Base-by-base conservation (phyloP, 2,888 invertebrate species). In the Campopleginae sp. region DNA sequence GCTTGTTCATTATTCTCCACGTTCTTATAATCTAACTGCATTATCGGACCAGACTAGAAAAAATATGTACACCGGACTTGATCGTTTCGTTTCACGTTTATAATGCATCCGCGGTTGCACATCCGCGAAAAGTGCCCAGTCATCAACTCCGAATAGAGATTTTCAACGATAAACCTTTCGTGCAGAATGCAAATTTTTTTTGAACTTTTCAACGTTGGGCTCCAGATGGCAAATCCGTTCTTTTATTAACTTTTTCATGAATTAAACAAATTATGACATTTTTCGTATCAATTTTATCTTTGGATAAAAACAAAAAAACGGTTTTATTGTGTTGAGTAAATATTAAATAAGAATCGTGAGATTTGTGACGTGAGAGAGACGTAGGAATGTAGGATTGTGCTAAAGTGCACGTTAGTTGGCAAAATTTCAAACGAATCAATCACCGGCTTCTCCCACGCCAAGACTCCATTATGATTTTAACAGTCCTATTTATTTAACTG, bases 401-500 rank as follows among this genome's bases (percentile, higher is more conserved):
- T 74, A 85, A 85, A 85, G 81, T 82, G 85, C 81, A 78, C 65
- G 51, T 75, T 80, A 77, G 85, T 85, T 85, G 85, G 85, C 85
- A 85, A 66, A 82, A 82, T 82, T 85, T 85, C 85, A 85, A 85
- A 77, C 42, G 82, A 85, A 85, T 85, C 85, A 82, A 85, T 85
- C 85, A 85, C 82, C 80, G 77, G 72, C 68, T 80, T 82, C 80
- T 79, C 82, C 27, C 66, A 80, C 82, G 82, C 85, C 85, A 85
- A 85, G 80, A 85, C 82, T 85, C 85, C 85, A 85, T 85, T 85
- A 85, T 85, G 85, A 85, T 85, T 85, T 85, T 85, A 85, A 85
- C 85, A 82, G 85, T 85, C 72, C 85, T 85, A 85, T 85, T 85
- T 85, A 85, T 85, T 85, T 77, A 82, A 85, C 82, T 82, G 82